A percentile compares a stretch with the other conserved stretches of the same genome.
Conservation (phyloP, 2,888 invertebrate genomes). For the Timema cristinae region DNA sequence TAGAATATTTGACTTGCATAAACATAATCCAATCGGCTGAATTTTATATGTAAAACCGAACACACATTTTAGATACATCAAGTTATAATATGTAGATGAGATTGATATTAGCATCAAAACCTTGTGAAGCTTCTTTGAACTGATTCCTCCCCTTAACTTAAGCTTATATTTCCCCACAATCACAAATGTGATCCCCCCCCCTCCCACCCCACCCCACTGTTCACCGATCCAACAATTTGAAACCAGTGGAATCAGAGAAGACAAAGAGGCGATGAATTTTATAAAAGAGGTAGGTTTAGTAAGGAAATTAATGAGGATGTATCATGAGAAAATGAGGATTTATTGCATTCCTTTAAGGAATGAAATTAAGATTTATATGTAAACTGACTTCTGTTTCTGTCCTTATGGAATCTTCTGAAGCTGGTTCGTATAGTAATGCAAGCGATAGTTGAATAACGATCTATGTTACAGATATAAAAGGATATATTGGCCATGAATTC, state of each 20-base stretch:
- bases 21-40: no score
- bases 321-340: constrained; percentile 49
- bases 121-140: no score
- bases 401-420: not conserved
- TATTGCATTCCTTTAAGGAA: constrained; percentile 47
- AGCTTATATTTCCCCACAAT: not conserved
- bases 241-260: no score
- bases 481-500: no score
- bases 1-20: no score
- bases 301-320: constrained; percentile 48
- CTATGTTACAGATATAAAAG: no score
- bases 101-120: no score
- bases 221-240: no score
- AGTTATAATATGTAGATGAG: no score
- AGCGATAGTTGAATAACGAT: no score
- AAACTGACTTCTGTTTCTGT: not conserved
- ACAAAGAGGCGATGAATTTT: not conserved
- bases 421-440: no score
- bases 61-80: no score
- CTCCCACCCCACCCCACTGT: not conserved
- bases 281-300: constrained; percentile 13
- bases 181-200: not conserved
- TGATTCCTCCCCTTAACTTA: not conserved
- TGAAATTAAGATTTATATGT: constrained; percentile 48
- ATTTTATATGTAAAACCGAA: not conserved